Evolutionary conservation across 2,113 vertebrate species (phyloP).

Genomic region (Anhinga rufa): DNA sequence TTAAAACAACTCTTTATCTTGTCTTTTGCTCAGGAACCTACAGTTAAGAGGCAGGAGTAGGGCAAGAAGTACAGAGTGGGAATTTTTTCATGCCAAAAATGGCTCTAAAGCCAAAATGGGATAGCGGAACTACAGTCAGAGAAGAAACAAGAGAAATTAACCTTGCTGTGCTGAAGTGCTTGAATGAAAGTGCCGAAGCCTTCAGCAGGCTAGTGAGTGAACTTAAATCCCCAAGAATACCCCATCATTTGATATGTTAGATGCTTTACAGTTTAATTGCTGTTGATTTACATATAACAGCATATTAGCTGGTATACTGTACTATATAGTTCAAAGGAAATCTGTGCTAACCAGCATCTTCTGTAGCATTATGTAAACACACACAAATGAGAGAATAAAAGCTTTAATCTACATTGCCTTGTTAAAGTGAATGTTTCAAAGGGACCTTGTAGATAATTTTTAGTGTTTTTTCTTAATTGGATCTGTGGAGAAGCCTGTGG

Average conservation of each 20-base stretch:
- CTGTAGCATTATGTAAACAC: background rate
- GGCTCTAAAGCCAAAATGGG: background rate
- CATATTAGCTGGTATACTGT: background rate
- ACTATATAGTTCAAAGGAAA: background rate
- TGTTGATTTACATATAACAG: background rate
- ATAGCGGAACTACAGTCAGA: background rate
- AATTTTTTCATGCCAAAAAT: background rate
- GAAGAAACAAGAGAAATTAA: background rate
- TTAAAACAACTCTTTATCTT: background rate
- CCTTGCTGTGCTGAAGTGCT: background rate
- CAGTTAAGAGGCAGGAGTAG: background rate
- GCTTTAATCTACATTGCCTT: background rate
- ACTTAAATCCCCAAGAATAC: background rate
- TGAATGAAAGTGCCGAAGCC: background rate
- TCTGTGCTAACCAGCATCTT: background rate
- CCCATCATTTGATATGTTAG: background rate
- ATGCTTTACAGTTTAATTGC: background rate
- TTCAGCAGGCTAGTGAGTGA: background rate
- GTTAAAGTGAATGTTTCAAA: background rate
- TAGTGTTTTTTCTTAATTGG: background rate
- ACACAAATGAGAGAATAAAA: background rate
- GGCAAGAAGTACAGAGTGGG: background rate
- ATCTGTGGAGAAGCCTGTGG: background rate
- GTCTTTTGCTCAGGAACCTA: background rate
- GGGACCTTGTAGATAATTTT: background rate